Base-by-base conservation (phyloP, 1,140 invertebrate genomes). In the Mesaphorura yosii region DNA sequence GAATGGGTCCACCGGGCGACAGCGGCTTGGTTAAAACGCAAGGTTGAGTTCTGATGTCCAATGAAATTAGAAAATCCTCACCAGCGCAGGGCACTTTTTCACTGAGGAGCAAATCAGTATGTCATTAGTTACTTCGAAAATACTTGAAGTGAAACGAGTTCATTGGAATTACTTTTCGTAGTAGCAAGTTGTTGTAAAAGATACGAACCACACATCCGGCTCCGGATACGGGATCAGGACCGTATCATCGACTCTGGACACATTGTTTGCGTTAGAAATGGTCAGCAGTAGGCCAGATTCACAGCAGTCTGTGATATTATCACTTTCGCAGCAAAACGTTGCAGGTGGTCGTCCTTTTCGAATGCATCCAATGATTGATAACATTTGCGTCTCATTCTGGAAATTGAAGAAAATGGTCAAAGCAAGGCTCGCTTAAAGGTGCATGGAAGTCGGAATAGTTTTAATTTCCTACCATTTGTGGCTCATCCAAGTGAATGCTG, bases 201-300 rank as follows among this genome's bases (percentile, higher is more conserved):
- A 80, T 7, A 85, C 63, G 67, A 82, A 86, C 84, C 84, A 89
- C 15, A 68, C 67, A 0, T 84, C 85, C 15, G 79, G 76, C 64
- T 88, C 83, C 0, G 85, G 85, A 66, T 78, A 88, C 1, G 85
- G 85, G 14, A 87, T 78, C 55, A 82, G 73, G 7, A 83, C 64
- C 42, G 57, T 68, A 26, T 62, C 60, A 41, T 74, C 57, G 1
- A 64, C 55, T 57, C 58, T 62, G 14, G 67, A 57, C 46, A 55
- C 46, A 7, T 66, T 68, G 10, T 20, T 19, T 25, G 44, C 48
- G 2, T 71, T 74, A 1, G 73, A 73, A 17, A 78, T 73, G 34
- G 73, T 75, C 1, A 78, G 69, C 47, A 70, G 68, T 2, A 73
- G 70, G 53, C 75, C 72, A 74, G 77, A 44, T 67, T 75, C 56